Evolutionary conservation across 1,140 invertebrate species (phyloP).

Genomic region (Callitettix versicolor): DNA sequence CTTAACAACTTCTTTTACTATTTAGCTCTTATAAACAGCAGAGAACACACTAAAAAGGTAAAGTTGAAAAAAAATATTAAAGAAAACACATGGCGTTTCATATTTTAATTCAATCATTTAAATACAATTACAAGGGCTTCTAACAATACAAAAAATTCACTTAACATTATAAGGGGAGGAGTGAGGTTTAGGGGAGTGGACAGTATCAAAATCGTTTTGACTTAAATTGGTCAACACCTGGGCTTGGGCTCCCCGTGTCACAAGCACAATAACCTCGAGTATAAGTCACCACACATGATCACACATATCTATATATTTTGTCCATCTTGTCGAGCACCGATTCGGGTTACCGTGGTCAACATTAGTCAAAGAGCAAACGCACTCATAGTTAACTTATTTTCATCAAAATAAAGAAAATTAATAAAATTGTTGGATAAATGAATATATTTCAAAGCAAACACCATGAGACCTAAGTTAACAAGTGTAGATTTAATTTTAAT

Average conservation of each 20-base stretch:
- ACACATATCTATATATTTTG: neutral
- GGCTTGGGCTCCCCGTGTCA: neutral
- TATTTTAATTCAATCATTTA: conserved; percentile 16
- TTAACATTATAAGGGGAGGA: conserved; percentile 18
- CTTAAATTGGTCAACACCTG: conserved; percentile 8
- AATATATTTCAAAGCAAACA: too few species aligned
- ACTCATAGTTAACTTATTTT: too few species aligned
- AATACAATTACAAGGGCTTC: conserved; percentile 24
- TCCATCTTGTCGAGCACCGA: neutral
- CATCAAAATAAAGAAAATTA: too few species aligned
- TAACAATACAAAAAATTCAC: conserved; percentile 25
- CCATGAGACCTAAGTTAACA: too few species aligned
- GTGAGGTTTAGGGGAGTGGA: conserved; percentile 17
- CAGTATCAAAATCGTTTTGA: conserved; percentile 24
- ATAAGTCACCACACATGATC: neutral
- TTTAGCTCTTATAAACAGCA: too few species aligned
- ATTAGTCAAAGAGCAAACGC: too few species aligned
- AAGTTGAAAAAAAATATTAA: too few species aligned
- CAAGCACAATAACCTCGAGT: neutral
- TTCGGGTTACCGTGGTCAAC: too few species aligned
- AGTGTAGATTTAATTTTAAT: too few species aligned
- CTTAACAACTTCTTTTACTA: too few species aligned
- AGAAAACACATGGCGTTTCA: neutral
- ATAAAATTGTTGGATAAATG: too few species aligned
- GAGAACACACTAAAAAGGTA: too few species aligned